Evolutionary conservation across 37 sponge, comb jelly and placozoan species (phyloP).

Genomic region (Ianthella basta): DNA sequence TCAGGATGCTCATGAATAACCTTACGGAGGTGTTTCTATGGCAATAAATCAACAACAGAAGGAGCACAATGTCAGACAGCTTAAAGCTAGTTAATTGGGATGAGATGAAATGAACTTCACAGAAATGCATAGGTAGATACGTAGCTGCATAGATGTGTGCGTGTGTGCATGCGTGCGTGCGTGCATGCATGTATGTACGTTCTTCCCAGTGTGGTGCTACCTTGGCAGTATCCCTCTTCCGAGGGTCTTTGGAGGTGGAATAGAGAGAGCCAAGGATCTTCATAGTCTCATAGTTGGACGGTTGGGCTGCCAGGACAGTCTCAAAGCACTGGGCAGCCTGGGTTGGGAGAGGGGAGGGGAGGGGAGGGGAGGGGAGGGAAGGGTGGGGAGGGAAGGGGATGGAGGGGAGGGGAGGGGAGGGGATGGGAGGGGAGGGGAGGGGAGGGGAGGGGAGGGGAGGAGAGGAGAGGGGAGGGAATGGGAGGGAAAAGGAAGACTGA

Average conservation of each 20-base stretch:
- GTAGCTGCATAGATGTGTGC: too few relatives aligned
- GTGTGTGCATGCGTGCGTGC: background rate
- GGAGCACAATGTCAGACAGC: background rate
- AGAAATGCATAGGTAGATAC: too few relatives aligned
- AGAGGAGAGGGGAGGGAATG: too few relatives aligned
- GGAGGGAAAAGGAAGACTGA: too few relatives aligned
- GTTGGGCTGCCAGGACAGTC: conserved; percentile 86
- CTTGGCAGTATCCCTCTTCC: conserved; percentile 87
- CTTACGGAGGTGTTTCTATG: conserved; percentile 61
- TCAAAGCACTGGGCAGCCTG: conserved; percentile 94
- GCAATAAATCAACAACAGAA: background rate
- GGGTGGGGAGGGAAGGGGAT: background rate
- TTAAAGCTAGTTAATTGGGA: background rate
- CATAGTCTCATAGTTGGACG: conserved; percentile 95
- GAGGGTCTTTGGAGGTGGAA: conserved; percentile 58
- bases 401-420: background rate
- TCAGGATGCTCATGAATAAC: conserved; percentile 91
- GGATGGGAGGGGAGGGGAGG: background rate
- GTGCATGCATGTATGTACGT: background rate
- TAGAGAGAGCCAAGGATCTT: conserved; percentile 97
- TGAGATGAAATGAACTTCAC: too few relatives aligned
- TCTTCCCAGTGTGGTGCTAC: conserved; percentile 12
- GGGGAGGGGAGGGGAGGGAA: background rate
- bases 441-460: background rate
- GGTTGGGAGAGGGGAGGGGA: background rate